Conservation (phyloP, 1,140 invertebrate species). For the Megalopta genalis region DNA sequence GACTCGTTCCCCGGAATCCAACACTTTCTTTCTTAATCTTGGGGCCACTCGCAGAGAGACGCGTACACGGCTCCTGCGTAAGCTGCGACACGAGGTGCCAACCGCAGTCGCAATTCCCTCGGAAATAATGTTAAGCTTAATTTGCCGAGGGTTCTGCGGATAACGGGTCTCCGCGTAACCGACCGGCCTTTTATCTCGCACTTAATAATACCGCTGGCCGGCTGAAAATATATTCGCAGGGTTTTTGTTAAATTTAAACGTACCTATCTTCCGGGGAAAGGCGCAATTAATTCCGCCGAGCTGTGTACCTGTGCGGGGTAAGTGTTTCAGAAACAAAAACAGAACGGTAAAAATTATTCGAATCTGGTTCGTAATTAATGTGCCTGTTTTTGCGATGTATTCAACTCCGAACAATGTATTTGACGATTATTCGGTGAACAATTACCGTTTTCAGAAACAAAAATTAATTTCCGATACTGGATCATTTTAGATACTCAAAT, state of each 20-base stretch:
- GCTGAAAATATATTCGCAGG: background rate
- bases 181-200: conserved; percentile 21
- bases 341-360: too few relatives aligned
- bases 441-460: too few relatives aligned
- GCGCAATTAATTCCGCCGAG: background rate
- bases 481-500: too few relatives aligned
- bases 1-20: too few relatives aligned
- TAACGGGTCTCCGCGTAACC: conserved; percentile 20
- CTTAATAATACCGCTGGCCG: conserved; percentile 9
- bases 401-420: too few relatives aligned
- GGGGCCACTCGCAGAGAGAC: background rate
- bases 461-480: too few relatives aligned
- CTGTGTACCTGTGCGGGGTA: too few relatives aligned
- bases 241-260: background rate
- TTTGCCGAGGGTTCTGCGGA: conserved; percentile 18
- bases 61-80: background rate
- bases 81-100: background rate
- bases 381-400: too few relatives aligned
- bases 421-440: too few relatives aligned
- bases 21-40: conserved; percentile 1
- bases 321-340: too few relatives aligned
- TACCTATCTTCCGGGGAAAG: background rate
- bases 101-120: background rate
- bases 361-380: too few relatives aligned
- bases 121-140: conserved; percentile 32